A percentile compares a stretch with the other conserved stretches of the same genome.
phyloP scores from a whole-genome alignment of 2,888 invertebrate genomes.

The Meteorus cinctellus region DNA sequence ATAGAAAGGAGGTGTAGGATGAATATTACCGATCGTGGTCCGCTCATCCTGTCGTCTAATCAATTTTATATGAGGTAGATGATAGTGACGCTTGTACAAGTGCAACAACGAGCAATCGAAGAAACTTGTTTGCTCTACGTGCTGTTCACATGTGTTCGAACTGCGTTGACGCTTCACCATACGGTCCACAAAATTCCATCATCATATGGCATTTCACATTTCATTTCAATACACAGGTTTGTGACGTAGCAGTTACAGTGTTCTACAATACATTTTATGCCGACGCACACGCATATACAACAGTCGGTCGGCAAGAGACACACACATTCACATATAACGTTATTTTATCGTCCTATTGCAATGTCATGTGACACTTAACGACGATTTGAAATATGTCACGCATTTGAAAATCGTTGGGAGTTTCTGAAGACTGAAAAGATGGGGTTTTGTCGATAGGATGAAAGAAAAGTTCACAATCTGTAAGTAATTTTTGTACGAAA shows the following conservation, averaged over 20 bases:
- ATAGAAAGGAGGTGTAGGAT: not conserved
- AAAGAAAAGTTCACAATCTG: no score
- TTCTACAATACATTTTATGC: not conserved
- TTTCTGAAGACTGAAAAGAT: no score
- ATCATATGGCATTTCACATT: slow-evolving; percentile 51
- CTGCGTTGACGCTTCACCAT: slow-evolving; percentile 40
- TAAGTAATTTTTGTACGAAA: no score
- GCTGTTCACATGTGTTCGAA: slow-evolving; percentile 35
- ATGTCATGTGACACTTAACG: no score
- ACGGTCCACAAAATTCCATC: slow-evolving; percentile 43
- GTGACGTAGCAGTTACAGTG: not conserved
- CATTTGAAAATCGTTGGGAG: no score
- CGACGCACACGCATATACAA: not conserved
- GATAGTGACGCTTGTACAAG: not conserved
- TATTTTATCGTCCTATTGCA: no score
- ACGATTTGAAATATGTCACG: no score
- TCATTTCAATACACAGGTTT: slow-evolving; percentile 6
- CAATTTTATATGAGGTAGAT: slow-evolving; percentile 1
- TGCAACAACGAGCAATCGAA: not conserved
- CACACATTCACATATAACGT: not conserved
- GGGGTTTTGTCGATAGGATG: no score
- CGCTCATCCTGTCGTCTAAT: not conserved
- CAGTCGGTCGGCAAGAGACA: not conserved
- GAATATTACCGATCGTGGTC: slow-evolving; percentile 5
- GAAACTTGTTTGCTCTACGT: slow-evolving; percentile 32